Evolutionary conservation across 2,113 vertebrate species (phyloP).

Genomic region (Anolis carolinensis): DNA sequence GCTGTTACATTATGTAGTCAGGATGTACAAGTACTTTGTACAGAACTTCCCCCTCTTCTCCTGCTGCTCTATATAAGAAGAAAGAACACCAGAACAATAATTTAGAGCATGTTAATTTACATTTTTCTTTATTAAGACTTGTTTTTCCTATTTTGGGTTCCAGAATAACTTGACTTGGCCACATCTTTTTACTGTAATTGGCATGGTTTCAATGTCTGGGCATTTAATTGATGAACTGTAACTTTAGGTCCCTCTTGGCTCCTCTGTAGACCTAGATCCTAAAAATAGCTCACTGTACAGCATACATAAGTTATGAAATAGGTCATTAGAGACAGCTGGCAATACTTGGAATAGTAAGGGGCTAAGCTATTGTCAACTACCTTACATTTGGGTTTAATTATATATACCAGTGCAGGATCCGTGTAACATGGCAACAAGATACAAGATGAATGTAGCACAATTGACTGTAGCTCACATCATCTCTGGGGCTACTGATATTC

Average conservation of each 20-base stretch:
- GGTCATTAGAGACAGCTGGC: not conserved
- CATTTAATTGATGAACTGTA: not conserved
- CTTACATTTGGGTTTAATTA: not conserved
- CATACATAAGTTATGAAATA: not conserved
- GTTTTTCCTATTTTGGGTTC: not conserved
- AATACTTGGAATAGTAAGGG: not conserved
- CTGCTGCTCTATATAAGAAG: too few relatives aligned
- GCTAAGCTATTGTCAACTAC: not conserved
- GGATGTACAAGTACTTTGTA: not conserved
- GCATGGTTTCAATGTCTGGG: too few relatives aligned
- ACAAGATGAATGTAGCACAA: not conserved
- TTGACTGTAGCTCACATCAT: not conserved
- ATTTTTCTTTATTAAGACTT: not conserved
- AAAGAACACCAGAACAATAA: too few relatives aligned
- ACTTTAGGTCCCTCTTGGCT: not conserved
- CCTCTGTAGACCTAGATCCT: not conserved
- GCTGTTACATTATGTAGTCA: not conserved
- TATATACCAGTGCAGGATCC: not conserved
- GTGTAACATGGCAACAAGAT: not conserved
- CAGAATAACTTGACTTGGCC: not conserved
- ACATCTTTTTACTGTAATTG: not conserved
- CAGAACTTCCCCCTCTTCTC: too few relatives aligned
- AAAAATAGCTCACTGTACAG: not conserved
- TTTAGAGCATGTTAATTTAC: not conserved
- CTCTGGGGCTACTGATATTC: not conserved